phyloP scores from a whole-genome alignment of 2,888 invertebrate species.

The Ornithoptera alexandrae region DNA sequence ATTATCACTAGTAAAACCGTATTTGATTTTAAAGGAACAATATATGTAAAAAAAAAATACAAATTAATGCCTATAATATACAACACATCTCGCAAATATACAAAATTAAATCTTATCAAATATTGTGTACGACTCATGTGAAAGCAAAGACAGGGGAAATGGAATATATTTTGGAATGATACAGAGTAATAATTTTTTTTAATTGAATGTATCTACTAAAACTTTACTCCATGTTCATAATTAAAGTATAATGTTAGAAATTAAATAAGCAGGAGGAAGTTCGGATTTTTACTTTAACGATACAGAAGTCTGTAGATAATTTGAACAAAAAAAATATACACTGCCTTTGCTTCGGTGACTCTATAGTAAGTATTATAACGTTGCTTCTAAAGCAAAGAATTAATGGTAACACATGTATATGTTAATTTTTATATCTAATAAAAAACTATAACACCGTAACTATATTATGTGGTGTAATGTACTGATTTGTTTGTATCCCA shows the following conservation, averaged over 20 bases:
- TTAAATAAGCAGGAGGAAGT: no score
- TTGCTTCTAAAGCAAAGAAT: conserved; percentile 27
- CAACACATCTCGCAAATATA: conserved; percentile 14
- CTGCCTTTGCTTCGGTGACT: neutral
- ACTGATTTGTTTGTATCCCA: no score
- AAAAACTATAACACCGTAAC: no score
- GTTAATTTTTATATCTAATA: conserved; percentile 30
- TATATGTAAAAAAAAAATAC: conserved; percentile 5
- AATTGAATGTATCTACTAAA: neutral
- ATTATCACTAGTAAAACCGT: conserved; percentile 16
- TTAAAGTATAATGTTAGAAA: neutral
- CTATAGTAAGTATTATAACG: neutral
- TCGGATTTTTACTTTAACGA: no score
- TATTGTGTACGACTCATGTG: no score
- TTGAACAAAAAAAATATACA: no score
- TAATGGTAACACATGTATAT: conserved; percentile 35
- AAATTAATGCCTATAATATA: neutral
- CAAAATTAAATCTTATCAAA: neutral
- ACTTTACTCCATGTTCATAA: neutral
- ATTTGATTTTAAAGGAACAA: conserved; percentile 23
- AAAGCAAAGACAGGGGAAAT: no score
- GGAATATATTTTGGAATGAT: no score
- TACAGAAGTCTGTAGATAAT: no score
- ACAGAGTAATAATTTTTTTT: no score
- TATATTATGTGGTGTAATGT: no score